Percentiles rank a stretch among this genome's conserved stretches.
Conservation (phyloP, 2,113 vertebrate species). For the Centrocercus urophasianus region DNA sequence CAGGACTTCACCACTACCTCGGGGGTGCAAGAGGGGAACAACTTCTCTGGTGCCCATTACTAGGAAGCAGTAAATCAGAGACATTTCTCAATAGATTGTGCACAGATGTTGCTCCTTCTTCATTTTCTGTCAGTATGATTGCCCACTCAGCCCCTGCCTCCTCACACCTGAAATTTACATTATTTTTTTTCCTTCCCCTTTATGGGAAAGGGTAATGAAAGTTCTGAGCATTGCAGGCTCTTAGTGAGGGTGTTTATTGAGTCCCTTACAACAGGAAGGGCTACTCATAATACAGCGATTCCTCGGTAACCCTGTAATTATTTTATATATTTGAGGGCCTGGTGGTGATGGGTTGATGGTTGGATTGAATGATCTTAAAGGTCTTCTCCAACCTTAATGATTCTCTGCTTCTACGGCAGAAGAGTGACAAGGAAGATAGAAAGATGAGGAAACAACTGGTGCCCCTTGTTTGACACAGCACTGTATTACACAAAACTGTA, state of each 20-base stretch:
- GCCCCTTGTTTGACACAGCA: background rate
- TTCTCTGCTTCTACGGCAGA: background rate
- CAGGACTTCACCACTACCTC: background rate
- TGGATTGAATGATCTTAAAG: no score
- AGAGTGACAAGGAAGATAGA: background rate
- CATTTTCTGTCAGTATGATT: background rate
- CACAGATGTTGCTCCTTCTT: background rate
- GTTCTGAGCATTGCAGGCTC: no score
- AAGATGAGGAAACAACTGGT: background rate
- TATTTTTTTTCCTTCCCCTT: no score
- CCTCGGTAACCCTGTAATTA: no score
- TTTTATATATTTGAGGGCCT: no score
- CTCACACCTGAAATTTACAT: background rate
- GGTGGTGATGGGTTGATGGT: no score
- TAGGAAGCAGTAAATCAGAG: background rate
- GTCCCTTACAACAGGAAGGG: no score
- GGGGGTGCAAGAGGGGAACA: fast-evolving
- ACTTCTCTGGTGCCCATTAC: background rate
- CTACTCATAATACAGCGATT: no score
- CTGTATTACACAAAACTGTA: background rate
- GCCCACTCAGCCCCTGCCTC: background rate
- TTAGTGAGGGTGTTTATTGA: no score
- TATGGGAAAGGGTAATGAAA: background rate
- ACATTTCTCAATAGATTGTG: background rate
- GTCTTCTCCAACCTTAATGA: no score